Evolutionary conservation across 2,888 invertebrate genomes (phyloP), one percentile per base, ranked within the genome.

Genomic region (Acronicta psi): DNA sequence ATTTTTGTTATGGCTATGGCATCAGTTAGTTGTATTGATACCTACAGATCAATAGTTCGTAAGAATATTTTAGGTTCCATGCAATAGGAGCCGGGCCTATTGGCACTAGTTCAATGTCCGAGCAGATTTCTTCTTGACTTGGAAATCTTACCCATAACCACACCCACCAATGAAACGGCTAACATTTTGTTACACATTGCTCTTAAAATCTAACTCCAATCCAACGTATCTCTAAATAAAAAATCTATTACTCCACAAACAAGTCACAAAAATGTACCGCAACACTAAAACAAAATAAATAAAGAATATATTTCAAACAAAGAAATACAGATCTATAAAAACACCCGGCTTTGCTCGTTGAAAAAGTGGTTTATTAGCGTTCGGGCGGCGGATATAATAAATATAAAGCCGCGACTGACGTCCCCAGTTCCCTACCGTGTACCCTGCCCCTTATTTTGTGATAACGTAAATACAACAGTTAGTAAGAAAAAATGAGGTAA

Each of bases 321-420:
- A 64, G 53, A 66, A 66, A 65, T 41, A 66, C 60, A 52, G 64
- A 66, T 73, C 66, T 62, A 77, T 75, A 77, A 75, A 77, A 80
- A 70, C 52, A 50, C 47, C 70, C 71, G 74, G 74, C 77, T 67
- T 73, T 70, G 78, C 73, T 77, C 71, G 77, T 73, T 75, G 71
- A 71, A 77, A 80, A 82, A 82, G 79, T 80, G 81, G 80, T 83
- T 85, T 85, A 84, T 81, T 84, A 83, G 74, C 80, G 74, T 69
- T 75, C 72, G 66, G 68, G 79, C 77, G 79, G 77, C 77, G 79
- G 79, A 80, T 79, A 77, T 80, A 81, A 85, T 85, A 82, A 83
- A 84, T 82, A 82, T 82, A 80, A 82, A 68, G 64, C 44, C 69
- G 58, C 62, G 50, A 76, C 74, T 69, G 69, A 69, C 59, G 74